These are phyloP conservation scores for Heliconius hermathena DNA, from an alignment of 1,140 invertebrate species.

Conservation along the genomic window DNA sequence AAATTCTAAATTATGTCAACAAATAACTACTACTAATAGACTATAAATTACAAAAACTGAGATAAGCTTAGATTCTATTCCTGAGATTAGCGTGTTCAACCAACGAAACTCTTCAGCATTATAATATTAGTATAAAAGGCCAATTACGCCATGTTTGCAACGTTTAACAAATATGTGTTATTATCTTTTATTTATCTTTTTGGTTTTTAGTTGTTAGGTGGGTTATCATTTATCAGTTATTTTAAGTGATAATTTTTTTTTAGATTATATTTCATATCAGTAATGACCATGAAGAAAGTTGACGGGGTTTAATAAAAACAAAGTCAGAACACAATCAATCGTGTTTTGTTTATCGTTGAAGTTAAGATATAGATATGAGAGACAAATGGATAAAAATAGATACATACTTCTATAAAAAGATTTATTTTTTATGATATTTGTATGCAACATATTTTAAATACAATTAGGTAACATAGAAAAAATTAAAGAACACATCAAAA, in stretches of 20 bases:
- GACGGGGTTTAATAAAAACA: not conserved
- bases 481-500: not conserved
- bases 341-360: not conserved
- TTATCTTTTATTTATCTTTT: conserved; percentile 6
- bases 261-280: not conserved
- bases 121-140: not conserved
- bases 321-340: not conserved
- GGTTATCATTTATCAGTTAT: conserved; percentile 4
- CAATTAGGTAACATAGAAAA: not conserved
- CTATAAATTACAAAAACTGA: no score
- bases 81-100: no score
- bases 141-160: not conserved
- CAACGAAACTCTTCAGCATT: no score
- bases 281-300: not conserved
- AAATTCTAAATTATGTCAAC: no score
- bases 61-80: no score
- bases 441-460: no score
- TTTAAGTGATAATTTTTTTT: not conserved
- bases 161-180: not conserved
- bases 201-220: conserved; percentile 4
- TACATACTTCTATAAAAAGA: not conserved
- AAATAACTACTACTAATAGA: no score
- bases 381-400: not conserved
- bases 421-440: no score
- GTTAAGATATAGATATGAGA: not conserved